phyloP scores from a whole-genome alignment of 2,888 invertebrate species.

The Dicyrtoma fusca region DNA sequence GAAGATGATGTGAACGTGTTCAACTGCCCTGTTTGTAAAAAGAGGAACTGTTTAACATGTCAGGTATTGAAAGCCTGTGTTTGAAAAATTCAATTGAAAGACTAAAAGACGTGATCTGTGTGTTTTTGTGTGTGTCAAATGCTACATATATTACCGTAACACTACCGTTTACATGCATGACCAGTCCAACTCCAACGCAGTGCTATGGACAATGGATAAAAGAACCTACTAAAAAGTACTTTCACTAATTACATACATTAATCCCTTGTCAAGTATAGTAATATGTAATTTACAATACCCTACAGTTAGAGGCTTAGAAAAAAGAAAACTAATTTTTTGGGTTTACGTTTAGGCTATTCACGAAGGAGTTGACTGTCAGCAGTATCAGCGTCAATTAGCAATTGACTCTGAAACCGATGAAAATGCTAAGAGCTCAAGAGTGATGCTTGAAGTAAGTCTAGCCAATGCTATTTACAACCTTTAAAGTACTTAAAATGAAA shows the following conservation, averaged over 20 bases:
- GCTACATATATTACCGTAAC: background rate
- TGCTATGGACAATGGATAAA: background rate
- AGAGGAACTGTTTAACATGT: conserved; percentile 81
- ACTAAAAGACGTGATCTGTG: background rate
- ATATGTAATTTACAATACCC: background rate
- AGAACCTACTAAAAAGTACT: background rate
- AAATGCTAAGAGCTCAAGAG: conserved; percentile 74
- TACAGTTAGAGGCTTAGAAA: too few species aligned
- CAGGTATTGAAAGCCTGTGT: conserved; percentile 24
- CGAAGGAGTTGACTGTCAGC: conserved; percentile 75
- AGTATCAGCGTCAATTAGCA: conserved; percentile 72
- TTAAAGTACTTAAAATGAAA: too few species aligned
- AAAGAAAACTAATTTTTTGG: background rate
- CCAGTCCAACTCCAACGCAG: background rate
- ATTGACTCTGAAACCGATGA: conserved; percentile 69
- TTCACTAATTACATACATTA: too few species aligned
- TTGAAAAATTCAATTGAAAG: background rate
- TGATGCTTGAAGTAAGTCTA: conserved; percentile 70
- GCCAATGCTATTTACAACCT: too few species aligned
- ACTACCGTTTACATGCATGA: too few species aligned
- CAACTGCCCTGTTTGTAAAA: conserved; percentile 79
- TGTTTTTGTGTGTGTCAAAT: background rate
- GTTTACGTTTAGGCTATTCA: conserved; percentile 72
- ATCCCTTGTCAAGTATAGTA: too few species aligned
- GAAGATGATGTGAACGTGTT: conserved; percentile 85